Evolutionary conservation across 1,140 invertebrate species (phyloP).

Genomic region (Plutomurus gul): DNA sequence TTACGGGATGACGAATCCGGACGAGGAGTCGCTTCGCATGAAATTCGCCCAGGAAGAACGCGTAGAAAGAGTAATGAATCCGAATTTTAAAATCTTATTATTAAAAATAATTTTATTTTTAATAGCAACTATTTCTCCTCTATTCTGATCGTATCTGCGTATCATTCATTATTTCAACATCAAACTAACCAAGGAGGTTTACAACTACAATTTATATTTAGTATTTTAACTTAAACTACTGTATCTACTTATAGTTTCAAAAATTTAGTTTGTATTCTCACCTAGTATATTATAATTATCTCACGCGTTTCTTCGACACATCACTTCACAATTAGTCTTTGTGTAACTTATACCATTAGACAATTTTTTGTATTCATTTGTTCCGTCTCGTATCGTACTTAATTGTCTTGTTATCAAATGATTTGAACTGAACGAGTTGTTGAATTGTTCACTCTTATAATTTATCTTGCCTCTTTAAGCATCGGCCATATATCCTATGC

Average conservation of each 20-base stretch:
- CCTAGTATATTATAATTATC: too few relatives aligned
- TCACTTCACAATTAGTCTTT: too few relatives aligned
- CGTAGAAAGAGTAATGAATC: constrained; percentile 28
- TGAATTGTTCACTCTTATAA: not conserved
- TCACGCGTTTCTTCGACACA: too few relatives aligned
- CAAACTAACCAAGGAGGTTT: too few relatives aligned
- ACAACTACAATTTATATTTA: not conserved
- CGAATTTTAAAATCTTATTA: not conserved
- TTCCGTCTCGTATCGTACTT: not conserved
- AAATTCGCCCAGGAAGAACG: constrained; percentile 37
- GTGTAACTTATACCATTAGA: too few relatives aligned
- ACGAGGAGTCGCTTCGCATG: constrained; percentile 25
- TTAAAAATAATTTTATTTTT: not conserved
- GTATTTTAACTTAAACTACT: not conserved
- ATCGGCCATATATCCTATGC: not conserved
- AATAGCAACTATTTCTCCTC: not conserved
- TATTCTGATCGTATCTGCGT: not conserved
- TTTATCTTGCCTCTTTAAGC: not conserved
- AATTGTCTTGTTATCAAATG: constrained; percentile 2
- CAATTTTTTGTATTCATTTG: not conserved
- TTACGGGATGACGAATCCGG: constrained; percentile 41
- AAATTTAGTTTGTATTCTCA: not conserved
- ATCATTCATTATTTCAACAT: not conserved
- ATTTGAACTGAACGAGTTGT: not conserved
- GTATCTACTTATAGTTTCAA: not conserved